phyloP scores from a whole-genome alignment of 2,888 invertebrate species.

The Euphydryas editha region DNA sequence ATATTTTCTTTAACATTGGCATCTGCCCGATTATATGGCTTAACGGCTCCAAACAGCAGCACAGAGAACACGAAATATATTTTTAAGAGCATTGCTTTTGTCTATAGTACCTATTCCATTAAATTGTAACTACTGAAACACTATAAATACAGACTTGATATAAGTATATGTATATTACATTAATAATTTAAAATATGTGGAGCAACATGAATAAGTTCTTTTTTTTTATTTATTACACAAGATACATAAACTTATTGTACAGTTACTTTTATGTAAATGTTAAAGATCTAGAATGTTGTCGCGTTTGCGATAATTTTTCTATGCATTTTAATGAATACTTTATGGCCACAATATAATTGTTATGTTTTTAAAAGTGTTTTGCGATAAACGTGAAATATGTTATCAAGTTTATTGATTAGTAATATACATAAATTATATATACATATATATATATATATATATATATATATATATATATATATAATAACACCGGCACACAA shows the following conservation, averaged over 20 bases:
- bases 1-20: not conserved
- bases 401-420: too few relatives aligned
- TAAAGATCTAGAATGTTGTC: not conserved
- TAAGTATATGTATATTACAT: not conserved
- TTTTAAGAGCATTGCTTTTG: not conserved
- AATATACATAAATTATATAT: too few relatives aligned
- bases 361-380: not conserved
- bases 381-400: not conserved
- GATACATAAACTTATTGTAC: not conserved
- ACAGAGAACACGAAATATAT: conserved; percentile 2
- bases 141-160: not conserved
- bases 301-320: conserved; percentile 1
- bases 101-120: not conserved
- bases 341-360: not conserved
- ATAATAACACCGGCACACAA: too few relatives aligned
- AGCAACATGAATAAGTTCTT: not conserved
- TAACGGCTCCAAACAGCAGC: not conserved
- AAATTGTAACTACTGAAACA: not conserved
- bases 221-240: not conserved
- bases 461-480: too few relatives aligned
- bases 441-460: too few relatives aligned
- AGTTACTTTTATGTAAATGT: conserved; percentile 4
- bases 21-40: not conserved
- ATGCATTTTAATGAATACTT: conserved; percentile 4
- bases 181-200: not conserved